Percentiles rank a stretch among this genome's conserved stretches.
Conservation (phyloP, 2,113 vertebrate genomes). For the Cnemophilus loriae region DNA sequence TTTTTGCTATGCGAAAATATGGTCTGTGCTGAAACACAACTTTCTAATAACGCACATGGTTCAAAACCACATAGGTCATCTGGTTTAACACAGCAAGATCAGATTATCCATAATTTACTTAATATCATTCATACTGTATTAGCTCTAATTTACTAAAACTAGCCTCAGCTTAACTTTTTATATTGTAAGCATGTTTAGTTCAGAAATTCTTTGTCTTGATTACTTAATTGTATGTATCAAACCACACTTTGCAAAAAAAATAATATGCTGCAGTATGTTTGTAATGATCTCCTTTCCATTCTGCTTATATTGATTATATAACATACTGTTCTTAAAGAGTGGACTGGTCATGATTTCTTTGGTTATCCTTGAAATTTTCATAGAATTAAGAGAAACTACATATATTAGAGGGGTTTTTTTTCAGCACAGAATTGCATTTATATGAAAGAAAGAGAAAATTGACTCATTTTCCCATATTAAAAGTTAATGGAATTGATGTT, state of each 20-base stretch:
- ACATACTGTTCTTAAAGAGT: background rate
- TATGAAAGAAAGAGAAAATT: background rate
- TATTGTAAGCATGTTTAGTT: background rate
- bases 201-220: background rate
- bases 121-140: background rate
- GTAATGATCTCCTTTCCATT: background rate
- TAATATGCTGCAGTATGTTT: background rate
- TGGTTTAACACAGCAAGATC: background rate
- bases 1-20: background rate
- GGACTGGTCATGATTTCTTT: background rate
- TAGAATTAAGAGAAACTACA: background rate
- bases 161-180: background rate
- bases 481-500: background rate
- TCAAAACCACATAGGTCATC: background rate
- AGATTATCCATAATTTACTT: background rate
- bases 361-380: background rate
- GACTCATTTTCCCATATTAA: background rate
- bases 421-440: background rate
- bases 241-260: background rate
- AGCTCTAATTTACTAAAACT: background rate
- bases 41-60: background rate
- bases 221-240: background rate
- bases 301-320: background rate
- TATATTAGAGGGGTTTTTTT: rapidly evolving
- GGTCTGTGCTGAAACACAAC: background rate